Evolutionary conservation across 2,888 invertebrate genomes (phyloP), one percentile per base, ranked within the genome.

Genomic region (Lomographa bimaculata): DNA sequence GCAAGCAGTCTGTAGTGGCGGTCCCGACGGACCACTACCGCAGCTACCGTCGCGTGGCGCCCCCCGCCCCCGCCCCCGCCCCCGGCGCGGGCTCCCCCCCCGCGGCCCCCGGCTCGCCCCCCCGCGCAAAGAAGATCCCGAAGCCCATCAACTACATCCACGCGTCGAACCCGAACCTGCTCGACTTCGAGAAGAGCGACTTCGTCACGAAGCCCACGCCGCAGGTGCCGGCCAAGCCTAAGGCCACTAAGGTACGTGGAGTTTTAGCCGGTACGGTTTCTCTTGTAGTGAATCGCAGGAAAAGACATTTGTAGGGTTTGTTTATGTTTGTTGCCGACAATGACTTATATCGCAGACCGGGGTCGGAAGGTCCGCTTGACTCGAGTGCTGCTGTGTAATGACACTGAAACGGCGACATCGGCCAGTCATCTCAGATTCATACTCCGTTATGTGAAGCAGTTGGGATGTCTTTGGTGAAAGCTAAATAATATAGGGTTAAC

Each of bases 21-120:
- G 94, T 94, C 24, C 94, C 95, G 14, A 95, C 95, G 0, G 94
- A 94, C 28, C 94, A 95, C 67, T 95, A 94, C 79, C 90, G 94
- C 53, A 95, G 94, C 62, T 94, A 94, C 59, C 56, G 66, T 83
- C 94, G 58, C 92, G 93, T 65, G 92, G 91, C 42, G 89, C 91
- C 54, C 54, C 48, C 16, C 37, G 25, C 34, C 10, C 32, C 20
- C 23, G 21, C 37, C 36, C 28, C 50, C 16, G 20, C 33, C 24
- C 8, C 38, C 35, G 40, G 39, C 40, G 34, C 44, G 20, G 40
- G 39, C 40, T 32, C 44, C 20, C 47, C 47, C 29, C 46, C 38
- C 27, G 29, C 47, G 28, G 17, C 25, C 26, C 28, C 42, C 9
- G 24, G 25, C 20, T 34, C 28, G 1, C 42, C 24, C 7, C 45